Evolutionary conservation across 2,888 invertebrate genomes (phyloP), one percentile per base, ranked within the genome.

Genomic region (Plagodis pulveraria): DNA sequence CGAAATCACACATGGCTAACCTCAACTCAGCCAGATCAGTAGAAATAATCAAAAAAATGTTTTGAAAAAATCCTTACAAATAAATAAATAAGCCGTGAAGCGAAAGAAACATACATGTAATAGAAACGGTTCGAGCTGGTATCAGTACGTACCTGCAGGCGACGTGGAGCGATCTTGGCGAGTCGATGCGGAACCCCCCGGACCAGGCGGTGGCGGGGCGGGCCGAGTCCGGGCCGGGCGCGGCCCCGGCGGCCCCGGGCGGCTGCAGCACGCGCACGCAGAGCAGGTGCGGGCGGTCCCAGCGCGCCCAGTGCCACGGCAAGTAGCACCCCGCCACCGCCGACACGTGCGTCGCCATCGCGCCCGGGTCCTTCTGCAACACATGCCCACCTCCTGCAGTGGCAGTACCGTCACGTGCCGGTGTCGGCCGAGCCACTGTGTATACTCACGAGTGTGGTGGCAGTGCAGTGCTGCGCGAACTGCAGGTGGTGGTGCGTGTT

Each of bases 221-320:
- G 96, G 40, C 97, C 96, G 44, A 96, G 33, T 61, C 50, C 54
- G 47, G 7, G 12, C 42, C 45, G 22, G 22, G 2, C 2, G 2
- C 22, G 22, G 22, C 22, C 22, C 22, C 22, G 22, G 2, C 22
- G 22, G 22, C 22, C 22, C 22, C 22, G 22, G 22, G 22, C 47
- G 58, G 52, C 4, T 35, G 42, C 63, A 95, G 93, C 64, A 98
- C 93, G 43, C 97, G 94, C 49, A 98, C 96, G 89, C 98, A 98
- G 49, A 99, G 93, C 74, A 98, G 92, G 77, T 96, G 97, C 75
- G 98, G 97, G 69, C 97, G 96, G 81, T 99, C 99, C 72, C 96
- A 94, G 65, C 97, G 95, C 51, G 98, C 97, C 99, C 99, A 99
- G 89, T 99, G 99, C 93, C 98, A 99, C 12, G 99, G 97, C 89